Evolutionary conservation across 2,113 vertebrate genomes (phyloP).

Genomic region (Eurypyga helias): DNA sequence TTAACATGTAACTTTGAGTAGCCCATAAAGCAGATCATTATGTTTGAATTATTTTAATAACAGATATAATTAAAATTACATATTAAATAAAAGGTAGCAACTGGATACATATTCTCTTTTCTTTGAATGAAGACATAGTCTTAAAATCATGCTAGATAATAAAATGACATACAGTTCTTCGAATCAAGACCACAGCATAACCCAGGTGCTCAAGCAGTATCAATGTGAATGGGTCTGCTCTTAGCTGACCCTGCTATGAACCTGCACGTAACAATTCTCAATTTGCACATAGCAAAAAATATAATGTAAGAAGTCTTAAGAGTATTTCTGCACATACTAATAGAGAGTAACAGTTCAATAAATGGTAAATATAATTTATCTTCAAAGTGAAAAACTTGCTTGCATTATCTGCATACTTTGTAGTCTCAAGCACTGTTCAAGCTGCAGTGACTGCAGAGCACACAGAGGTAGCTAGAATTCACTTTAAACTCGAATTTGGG

Average conservation of each 20-base stretch:
- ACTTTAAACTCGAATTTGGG: background rate
- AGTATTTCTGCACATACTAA: background rate
- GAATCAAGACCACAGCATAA: background rate
- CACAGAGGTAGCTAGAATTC: background rate
- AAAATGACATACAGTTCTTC: background rate
- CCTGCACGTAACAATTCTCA: accelerated
- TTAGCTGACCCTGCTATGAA: background rate
- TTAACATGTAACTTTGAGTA: background rate
- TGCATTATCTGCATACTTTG: background rate
- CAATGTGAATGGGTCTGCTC: background rate
- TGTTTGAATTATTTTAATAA: background rate
- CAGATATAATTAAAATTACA: background rate
- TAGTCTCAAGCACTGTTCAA: background rate
- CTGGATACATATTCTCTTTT: background rate
- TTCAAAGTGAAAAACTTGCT: background rate
- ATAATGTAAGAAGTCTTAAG: background rate
- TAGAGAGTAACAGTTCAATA: background rate
- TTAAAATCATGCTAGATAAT: background rate
- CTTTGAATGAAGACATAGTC: background rate
- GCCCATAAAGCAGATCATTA: background rate
- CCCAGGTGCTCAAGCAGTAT: background rate
- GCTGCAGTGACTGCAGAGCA: background rate
- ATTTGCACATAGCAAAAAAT: background rate
- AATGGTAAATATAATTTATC: background rate
- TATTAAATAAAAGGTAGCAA: background rate